Base-by-base conservation (phyloP, 2,797 vertebrate species). In the Acanthurus leucopareius region DNA sequence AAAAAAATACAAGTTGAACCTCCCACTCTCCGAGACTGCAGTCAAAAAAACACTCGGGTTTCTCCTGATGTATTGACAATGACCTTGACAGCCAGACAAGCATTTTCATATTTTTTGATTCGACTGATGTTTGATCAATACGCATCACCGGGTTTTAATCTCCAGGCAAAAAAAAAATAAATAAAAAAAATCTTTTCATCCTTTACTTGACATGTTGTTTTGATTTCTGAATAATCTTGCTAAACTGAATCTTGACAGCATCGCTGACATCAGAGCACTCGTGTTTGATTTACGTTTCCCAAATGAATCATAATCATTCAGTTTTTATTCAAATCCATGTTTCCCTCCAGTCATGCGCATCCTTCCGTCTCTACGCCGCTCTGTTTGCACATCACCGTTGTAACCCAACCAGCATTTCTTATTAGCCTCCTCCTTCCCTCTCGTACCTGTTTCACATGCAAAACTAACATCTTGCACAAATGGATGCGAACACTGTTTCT, bases 371-470 rank as follows among this genome's bases (percentile, higher is more conserved):
- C 38, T n/a, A 13, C n/a, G 45, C 69, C 5, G 7, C 69, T 54
- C 40, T 4, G 47, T 57, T 49, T 25, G 20, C 67, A 80, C 28
- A 66, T 17, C 49, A 16, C 32, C 11, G 16, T 35, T 57, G 25
- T 32, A 51, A 60, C 25, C 22, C 5, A 16, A 42, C 25, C 4
- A 72, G 40, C 79, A 68, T 80, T 69, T 82, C 73, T 70, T 63
- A 64, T 73, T 69, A 69, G 53, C 62, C 51, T 7, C 48, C 44
- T 68, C 28, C 59, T 73, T 57, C 78, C 32, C 42, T 28, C 62
- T 80, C 68, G 45, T 19, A 76, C 63, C 70, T 69, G 79, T 82
- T 82, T 68, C 59, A 73, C 71, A 74, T 75, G 69, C 86, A 85
- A 73, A 81, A 74, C 32, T 79, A 75, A 75, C 28, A 82, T 75